Evolutionary conservation across 2,888 invertebrate genomes (phyloP), one percentile per base, ranked within the genome.

Genomic region (Agrochola lota): DNA sequence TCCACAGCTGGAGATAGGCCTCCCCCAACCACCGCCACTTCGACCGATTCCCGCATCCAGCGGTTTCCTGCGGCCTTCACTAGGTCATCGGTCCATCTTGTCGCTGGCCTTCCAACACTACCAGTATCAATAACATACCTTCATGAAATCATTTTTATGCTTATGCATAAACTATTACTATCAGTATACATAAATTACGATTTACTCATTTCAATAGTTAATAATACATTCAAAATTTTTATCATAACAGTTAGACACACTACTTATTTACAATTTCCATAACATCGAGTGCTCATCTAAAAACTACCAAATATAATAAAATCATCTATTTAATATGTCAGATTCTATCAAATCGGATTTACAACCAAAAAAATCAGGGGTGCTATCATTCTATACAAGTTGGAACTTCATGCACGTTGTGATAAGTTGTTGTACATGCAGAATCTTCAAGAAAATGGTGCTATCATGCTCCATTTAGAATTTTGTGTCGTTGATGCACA

Each of bases 401-500:
- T 62, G 26, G 59, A 30, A 73, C 49, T 67, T 79, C 84, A 84
- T 84, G 84, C 84, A 83, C 74, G 74, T 71, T 74, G 73, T 83
- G 73, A 46, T 40, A 85, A 66, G 67, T 85, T 66, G 82, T 55
- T 59, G 78, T 74, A 57, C 90, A 90, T 90, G 90, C 90, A 90
- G 79, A 83, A 77, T 88, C 85, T 74, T 85, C 83, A 71, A 75
- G 62, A 74, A 71, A 71, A 71, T 76, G 78, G 85, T 83, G 77
- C 85, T 85, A 85, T 86, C 92, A 90, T 91, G 91, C 91, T 85
- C 85, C 79, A 87, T 83, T 96, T 92, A 97, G 91, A 97, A 97
- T 91, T 95, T 97, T 88, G 97, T 96, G 92, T 96, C 96, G 87
- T 91, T 94, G 89, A 94, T 92, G 94, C 96, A 95, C 94, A 97